A percentile compares a stretch with the other conserved stretches of the same genome.
Conservation (phyloP, 2,888 invertebrate genomes). For the Apoda limacodes region DNA sequence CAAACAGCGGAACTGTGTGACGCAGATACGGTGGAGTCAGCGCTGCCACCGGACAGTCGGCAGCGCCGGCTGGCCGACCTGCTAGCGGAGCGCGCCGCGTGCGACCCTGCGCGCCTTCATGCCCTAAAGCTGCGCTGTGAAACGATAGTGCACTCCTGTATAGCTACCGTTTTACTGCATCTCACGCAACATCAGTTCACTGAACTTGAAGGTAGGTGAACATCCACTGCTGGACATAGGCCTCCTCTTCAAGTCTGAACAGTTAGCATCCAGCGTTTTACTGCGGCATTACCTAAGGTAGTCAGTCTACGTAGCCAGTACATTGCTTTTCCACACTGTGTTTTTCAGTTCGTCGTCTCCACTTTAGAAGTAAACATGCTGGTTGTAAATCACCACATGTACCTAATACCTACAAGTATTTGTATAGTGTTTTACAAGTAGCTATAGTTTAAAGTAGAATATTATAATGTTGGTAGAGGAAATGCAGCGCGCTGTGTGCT, state of each 20-base stretch:
- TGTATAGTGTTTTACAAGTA: no score
- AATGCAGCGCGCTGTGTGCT: constrained; percentile 89
- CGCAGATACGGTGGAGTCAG: constrained; percentile 76
- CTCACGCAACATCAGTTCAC: constrained; percentile 86
- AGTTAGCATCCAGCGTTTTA: not conserved
- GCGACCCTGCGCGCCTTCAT: constrained; percentile 82
- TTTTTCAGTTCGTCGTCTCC: no score
- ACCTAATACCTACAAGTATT: no score
- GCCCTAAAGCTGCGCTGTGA: constrained; percentile 79
- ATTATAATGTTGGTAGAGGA: no score
- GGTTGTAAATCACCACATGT: no score
- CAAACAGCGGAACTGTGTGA: constrained; percentile 69
- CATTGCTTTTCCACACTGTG: no score
- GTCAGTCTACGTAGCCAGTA: constrained; percentile 3
- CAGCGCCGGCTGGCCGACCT: constrained; percentile 76
- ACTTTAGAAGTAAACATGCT: no score
- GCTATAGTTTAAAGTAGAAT: no score
- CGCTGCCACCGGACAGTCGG: constrained; percentile 75
- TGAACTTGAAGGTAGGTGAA: constrained; percentile 86
- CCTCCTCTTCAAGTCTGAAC: no score
- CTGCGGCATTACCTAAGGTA: not conserved
- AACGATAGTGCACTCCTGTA: constrained; percentile 83
- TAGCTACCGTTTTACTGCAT: constrained; percentile 82
- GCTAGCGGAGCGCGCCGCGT: constrained; percentile 81
- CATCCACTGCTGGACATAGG: no score